Evolutionary conservation across 2,888 invertebrate species (phyloP).

Genomic region (Sinhomidia bicolor): DNA sequence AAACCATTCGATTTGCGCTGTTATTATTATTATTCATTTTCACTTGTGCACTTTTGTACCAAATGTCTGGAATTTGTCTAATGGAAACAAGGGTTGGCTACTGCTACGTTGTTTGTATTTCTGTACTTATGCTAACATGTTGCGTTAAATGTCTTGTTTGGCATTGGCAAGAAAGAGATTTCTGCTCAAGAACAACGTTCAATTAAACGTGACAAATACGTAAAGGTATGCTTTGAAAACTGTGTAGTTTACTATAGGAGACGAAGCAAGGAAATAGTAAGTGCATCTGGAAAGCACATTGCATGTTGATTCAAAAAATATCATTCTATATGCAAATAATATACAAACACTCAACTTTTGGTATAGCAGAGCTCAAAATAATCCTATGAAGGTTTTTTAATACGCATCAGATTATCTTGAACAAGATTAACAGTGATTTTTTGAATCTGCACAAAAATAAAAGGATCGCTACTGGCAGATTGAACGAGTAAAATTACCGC

Average conservation of each 20-base stretch:
- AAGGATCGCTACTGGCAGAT: too few relatives aligned
- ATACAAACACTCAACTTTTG: too few relatives aligned
- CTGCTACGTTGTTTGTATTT: background rate
- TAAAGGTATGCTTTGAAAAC: constrained; percentile 1
- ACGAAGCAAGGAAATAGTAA: background rate
- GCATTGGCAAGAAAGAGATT: constrained; percentile 8
- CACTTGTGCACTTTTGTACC: constrained; percentile 42
- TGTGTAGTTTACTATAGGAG: too few relatives aligned
- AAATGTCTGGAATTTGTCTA: constrained; percentile 61
- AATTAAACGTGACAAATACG: constrained; percentile 34
- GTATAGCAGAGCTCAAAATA: too few relatives aligned
- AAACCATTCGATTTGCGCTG: constrained; percentile 26
- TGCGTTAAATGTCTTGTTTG: constrained; percentile 20
- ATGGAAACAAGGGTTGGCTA: constrained; percentile 14
- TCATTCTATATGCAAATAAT: too few relatives aligned
- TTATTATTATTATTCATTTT: background rate
- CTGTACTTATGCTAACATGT: constrained; percentile 1
- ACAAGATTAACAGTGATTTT: too few relatives aligned
- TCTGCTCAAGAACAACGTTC: background rate
- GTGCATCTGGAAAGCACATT: background rate
- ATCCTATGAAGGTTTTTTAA: too few relatives aligned
- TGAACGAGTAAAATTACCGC: too few relatives aligned
- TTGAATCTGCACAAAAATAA: too few relatives aligned
- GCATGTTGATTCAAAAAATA: too few relatives aligned
- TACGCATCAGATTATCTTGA: too few relatives aligned